A percentile compares a stretch with the other conserved stretches of the same genome.
Evolutionary conservation across 1,140 invertebrate genomes (phyloP).

Genomic region (Caenorhabditis brenneri): DNA sequence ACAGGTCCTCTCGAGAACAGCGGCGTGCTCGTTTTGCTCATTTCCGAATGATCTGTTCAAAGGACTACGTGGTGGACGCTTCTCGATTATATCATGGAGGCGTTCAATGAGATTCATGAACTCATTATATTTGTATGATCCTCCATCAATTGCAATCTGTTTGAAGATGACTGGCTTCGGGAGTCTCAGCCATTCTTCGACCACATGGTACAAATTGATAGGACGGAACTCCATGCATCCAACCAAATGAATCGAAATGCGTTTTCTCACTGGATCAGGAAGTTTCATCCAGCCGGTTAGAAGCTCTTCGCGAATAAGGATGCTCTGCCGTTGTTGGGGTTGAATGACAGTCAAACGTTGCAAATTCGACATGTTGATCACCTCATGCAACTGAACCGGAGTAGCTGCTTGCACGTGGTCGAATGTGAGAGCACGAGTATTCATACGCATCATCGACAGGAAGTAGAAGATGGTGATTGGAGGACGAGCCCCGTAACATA

Average conservation of each 20-base stretch:
- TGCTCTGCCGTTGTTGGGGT: background rate
- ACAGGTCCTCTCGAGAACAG: background rate
- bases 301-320: background rate
- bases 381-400: background rate
- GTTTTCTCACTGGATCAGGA: background rate
- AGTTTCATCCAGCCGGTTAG: background rate
- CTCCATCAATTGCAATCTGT: conserved; percentile 17
- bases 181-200: background rate
- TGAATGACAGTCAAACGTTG: conserved; percentile 9
- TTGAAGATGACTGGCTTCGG: conserved; percentile 10
- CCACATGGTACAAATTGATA: background rate
- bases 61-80: conserved; percentile 12
- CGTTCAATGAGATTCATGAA: conserved; percentile 30
- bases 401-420: background rate
- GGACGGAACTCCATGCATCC: conserved; percentile 10
- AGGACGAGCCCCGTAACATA: conserved; percentile 13
- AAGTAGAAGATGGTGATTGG: conserved; percentile 23
- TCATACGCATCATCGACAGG: background rate
- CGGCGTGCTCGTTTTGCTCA: background rate
- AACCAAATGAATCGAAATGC: background rate
- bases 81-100: conserved; percentile 9
- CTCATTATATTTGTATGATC: conserved; percentile 11
- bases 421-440: conserved; percentile 3
- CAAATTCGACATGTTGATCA: background rate
- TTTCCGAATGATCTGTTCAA: conserved; percentile 10